Conservation (phyloP, 2,113 vertebrate species). For the Tamias sibiricus region DNA sequence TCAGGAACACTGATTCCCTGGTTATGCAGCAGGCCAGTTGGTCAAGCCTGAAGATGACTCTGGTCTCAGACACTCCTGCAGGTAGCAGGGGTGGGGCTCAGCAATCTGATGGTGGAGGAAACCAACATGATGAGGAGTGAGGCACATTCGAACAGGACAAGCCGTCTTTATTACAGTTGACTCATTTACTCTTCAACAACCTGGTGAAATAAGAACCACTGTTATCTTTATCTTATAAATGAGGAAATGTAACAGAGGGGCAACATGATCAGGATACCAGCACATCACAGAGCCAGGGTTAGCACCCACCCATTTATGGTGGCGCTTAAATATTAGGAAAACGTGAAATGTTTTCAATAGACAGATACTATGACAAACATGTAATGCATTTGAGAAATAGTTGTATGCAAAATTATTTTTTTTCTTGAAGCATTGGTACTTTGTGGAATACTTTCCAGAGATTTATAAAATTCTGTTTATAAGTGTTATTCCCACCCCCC, state of each 20-base stretch:
- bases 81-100: background rate
- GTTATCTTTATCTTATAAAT: background rate
- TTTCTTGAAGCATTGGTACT: background rate
- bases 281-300: no score
- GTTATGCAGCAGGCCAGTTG: background rate
- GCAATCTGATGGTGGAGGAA: background rate
- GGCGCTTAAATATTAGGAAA: background rate
- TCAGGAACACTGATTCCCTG: background rate
- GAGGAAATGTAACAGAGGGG: background rate
- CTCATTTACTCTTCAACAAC: background rate
- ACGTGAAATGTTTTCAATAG: background rate
- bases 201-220: background rate
- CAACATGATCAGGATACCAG: background rate
- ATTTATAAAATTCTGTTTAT: constrained; percentile 1
- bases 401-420: background rate
- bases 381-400: background rate
- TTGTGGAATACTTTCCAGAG: background rate
- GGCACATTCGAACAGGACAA: background rate
- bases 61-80: background rate
- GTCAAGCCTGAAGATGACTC: background rate
- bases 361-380: background rate
- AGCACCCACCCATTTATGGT: no score
- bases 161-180: background rate
- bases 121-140: background rate
- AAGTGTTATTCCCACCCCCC: background rate